A percentile compares a stretch with the other conserved stretches of the same genome.
phyloP scores from a whole-genome alignment of 1,140 invertebrate genomes.

The Bombus vancouverensis region DNA sequence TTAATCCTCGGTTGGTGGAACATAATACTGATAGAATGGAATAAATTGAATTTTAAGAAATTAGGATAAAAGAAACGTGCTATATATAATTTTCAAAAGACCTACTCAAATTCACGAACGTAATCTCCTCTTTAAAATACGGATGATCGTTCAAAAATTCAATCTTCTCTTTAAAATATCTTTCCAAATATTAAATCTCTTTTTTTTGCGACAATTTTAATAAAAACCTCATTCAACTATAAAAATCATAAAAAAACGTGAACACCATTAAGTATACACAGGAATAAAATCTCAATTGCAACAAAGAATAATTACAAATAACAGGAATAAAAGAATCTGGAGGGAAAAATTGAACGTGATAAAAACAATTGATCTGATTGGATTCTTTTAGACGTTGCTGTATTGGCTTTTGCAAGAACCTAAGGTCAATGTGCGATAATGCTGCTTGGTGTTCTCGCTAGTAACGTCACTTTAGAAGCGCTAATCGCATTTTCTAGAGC shows the following conservation, averaged over 20 bases:
- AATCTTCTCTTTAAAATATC: not conserved
- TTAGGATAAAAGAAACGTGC: not conserved
- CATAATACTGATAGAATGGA: not conserved
- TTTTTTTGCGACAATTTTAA: not conserved
- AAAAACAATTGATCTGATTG: not conserved
- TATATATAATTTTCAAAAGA: not conserved
- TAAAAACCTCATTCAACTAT: not conserved
- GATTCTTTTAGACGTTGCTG: not conserved
- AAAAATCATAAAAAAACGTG: not conserved
- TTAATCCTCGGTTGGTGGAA: not conserved
- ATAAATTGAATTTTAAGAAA: not conserved
- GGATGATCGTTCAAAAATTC: not conserved
- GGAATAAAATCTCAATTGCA: not conserved
- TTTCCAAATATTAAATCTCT: not conserved
- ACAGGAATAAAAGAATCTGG: not conserved
- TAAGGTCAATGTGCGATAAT: slow-evolving; percentile 36
- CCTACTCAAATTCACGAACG: not conserved
- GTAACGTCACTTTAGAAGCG: slow-evolving; percentile 5
- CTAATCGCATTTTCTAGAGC: slow-evolving; percentile 14
- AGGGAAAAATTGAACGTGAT: not conserved
- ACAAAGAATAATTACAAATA: not conserved
- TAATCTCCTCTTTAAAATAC: no score
- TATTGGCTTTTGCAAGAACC: not conserved
- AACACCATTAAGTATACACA: no score
- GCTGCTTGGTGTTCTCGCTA: slow-evolving; percentile 4